Base-by-base conservation (phyloP, 2,888 invertebrate species). In the Pollenia angustigena region DNA sequence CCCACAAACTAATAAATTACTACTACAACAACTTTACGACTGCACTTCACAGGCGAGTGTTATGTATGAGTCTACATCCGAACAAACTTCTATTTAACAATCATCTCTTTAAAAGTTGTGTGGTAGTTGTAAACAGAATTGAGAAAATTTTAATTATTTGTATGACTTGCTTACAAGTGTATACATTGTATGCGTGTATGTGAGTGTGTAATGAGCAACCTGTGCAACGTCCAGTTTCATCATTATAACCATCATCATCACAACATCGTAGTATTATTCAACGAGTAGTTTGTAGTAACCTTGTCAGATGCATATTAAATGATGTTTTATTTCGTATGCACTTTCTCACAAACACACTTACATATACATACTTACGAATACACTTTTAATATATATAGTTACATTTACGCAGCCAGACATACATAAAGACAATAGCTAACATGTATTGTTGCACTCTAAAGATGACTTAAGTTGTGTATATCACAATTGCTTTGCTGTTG, bases 301-400 rank as follows among this genome's bases (percentile, higher is more conserved):
- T 81, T 85, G 79, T 79, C 64, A 66, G 54, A 62, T 69, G 85
- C 82, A 60, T 76, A 72, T 60, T 69, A 80, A 79, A 79, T 80
- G 23, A 85, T 76, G 72, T 85, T 85, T 87, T 72, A 82, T 85
- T 87, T 64, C 52, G 46, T 80, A 80, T 86, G 80, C 80, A 83
- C 32, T 83, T 76, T 76, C 75, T 50, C 56, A 75, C 75, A 71
- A 10, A 18, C 14, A 54, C 32, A 71, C 50, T 68, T 8, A 18
- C 58, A 32, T 42, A 75, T 18, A 60, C 58, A 64, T 50, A 12
- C 64, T 64, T 50, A 18, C 8, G 32, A 18, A 52, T 66, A 32
- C 14, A 58, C 32, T 62, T 62, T 16, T 40, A 66, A 46, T 16
- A 42, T 16, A 42, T 56, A 40, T 32, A 64, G 54, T 56, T 64